Base-by-base conservation (phyloP, 2,113 vertebrate species). In the Ameiurus melas region DNA sequence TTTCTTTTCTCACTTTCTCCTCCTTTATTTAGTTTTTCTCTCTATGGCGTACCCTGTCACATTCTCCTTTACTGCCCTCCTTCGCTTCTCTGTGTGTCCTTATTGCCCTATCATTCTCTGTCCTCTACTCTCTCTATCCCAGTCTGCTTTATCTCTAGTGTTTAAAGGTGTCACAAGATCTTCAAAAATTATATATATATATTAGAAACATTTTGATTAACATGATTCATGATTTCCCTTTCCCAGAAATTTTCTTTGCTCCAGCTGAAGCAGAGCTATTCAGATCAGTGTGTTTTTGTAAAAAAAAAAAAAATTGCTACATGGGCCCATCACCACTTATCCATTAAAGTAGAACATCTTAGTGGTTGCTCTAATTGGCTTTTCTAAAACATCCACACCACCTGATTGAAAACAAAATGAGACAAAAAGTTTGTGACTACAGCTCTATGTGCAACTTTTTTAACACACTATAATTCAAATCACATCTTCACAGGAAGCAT, bases 401-500 rank as follows among this genome's bases (percentile, higher is more conserved):
- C 20, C 30, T 25, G 20, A 36, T 36, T 39, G 25, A 82, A 57
- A 60, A 22, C 8, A 58, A 82, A 81, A 22, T 5, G 19, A 58
- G n/a, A 58, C 25, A 81, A 57, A 80, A 81, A 81, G 55, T 82
- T 58, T 55, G 27, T 55, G 78, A 57, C 51, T 30, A 4, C 0
- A 36, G 79, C 55, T 5, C 22, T 36, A 36, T 16, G 1, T 1
- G 43, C 22, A 79, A 36, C 30, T 60, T 36, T 36, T 57, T 62
- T 19, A 84, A 47, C 25, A 47, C 5, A 39, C 80, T 83, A 14
- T 47, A 47, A n/a, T 84, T 27, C 82, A 84, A 84, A 84, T 47
- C 22, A 84, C 82, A 62, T 83, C 25, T 80, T 88, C 71, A 43
- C 62, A 39, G 64, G 57, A 86, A 82, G 55, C 13, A 83, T 51